phyloP scores from a whole-genome alignment of 2,888 invertebrate species.

The Diarsia rubi region DNA sequence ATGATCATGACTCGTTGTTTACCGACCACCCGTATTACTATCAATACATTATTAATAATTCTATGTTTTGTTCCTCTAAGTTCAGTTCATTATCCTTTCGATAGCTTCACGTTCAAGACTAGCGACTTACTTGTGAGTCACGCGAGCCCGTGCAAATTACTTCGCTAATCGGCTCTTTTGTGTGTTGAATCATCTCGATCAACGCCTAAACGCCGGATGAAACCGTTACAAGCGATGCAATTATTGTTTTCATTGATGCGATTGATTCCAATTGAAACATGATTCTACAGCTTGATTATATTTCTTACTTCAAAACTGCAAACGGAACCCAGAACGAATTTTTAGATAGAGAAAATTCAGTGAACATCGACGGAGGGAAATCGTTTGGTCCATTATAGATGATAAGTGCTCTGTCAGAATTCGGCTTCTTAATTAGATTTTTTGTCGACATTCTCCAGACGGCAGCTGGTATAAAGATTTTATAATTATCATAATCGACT shows the following conservation, averaged over 20 bases:
- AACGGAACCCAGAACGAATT: conserved; percentile 44
- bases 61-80: conserved; percentile 32
- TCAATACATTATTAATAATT: conserved; percentile 37
- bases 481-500: conserved; percentile 55
- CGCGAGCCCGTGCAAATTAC: conserved; percentile 50
- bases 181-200: conserved; percentile 62
- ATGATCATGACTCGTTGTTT: conserved; percentile 58
- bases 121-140: conserved; percentile 56
- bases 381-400: conserved; percentile 41
- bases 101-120: conserved; percentile 39
- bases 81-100: conserved; percentile 61
- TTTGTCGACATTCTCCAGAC: conserved; percentile 58
- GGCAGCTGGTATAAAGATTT: conserved; percentile 52
- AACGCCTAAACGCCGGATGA: conserved; percentile 45
- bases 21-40: conserved; percentile 53
- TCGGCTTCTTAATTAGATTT: conserved; percentile 59
- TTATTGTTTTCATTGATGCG: conserved; percentile 45
- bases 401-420: conserved; percentile 50
- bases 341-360: conserved; percentile 35
- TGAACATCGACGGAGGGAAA: conserved; percentile 47
- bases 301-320: conserved; percentile 26
- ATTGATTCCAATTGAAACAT: conserved; percentile 48
- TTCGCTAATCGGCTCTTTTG: conserved; percentile 52
- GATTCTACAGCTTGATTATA: conserved; percentile 26
- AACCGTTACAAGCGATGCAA: conserved; percentile 45